Percentiles rank a stretch among this genome's conserved stretches.
These are phyloP conservation scores for Pedetes capensis DNA, from an alignment of 2,113 vertebrate genomes.

Conservation along the genomic window DNA sequence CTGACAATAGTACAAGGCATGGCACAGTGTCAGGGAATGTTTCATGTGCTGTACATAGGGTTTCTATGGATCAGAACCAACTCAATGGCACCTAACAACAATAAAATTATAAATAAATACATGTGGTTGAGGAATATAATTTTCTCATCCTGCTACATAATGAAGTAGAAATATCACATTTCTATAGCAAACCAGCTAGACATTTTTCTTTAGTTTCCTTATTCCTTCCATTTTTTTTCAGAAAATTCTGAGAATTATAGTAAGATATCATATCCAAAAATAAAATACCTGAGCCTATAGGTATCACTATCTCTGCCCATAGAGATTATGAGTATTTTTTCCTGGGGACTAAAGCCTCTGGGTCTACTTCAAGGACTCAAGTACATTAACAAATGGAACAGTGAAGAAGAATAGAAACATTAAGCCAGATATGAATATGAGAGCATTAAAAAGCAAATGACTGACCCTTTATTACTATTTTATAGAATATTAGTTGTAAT, in stretches of 20 bases:
- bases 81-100: too few species aligned
- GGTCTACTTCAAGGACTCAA: neutral
- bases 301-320: neutral
- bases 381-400: conserved; percentile 61
- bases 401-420: conserved; percentile 61
- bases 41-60: too few species aligned
- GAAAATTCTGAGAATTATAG: conserved; percentile 25
- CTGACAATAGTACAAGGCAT: too few species aligned
- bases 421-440: conserved; percentile 54
- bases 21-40: too few species aligned
- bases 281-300: neutral
- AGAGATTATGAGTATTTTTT: conserved; percentile 1
- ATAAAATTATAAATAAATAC: conserved; percentile 7
- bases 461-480: neutral
- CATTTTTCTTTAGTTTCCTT: neutral
- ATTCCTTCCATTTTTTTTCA: neutral
- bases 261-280: neutral
- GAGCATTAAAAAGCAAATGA: neutral
- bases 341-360: conserved; percentile 5
- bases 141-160: conserved; percentile 12
- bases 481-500: neutral
- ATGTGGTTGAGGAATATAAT: neutral
- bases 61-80: too few species aligned
- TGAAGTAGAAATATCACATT: conserved; percentile 28
- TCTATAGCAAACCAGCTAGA: neutral